Conservation (phyloP, 2,797 vertebrate species). For the Yasuhikotakia modesta region DNA sequence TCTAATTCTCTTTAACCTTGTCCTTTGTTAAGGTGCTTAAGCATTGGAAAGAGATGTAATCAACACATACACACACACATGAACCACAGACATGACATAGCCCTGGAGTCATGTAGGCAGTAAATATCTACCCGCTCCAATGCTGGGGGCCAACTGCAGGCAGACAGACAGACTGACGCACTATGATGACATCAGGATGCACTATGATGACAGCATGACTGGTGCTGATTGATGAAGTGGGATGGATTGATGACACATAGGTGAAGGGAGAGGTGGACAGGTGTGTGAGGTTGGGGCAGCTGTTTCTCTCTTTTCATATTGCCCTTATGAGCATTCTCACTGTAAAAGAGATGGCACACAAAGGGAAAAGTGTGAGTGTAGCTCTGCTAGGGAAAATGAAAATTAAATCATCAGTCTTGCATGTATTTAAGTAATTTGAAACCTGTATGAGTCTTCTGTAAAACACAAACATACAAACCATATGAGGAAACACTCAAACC, state of each 20-base stretch:
- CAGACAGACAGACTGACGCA: conserved; percentile 75
- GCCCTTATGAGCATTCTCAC: conserved; percentile 61
- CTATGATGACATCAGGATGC: conserved; percentile 59
- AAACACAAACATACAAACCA: too few relatives aligned
- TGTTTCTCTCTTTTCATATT: conserved; percentile 48
- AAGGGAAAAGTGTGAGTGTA: conserved; percentile 52
- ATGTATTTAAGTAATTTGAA: neutral
- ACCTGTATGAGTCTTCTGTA: neutral
- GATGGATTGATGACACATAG: conserved; percentile 76
- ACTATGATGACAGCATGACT: conserved; percentile 70
- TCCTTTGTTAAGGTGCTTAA: conserved; percentile 16
- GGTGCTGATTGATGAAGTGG: conserved; percentile 70
- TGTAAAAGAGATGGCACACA: conserved; percentile 65
- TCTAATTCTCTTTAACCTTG: conserved; percentile 22
- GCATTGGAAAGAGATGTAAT: conserved; percentile 32
- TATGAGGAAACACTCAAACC: too few relatives aligned
- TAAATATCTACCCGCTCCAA: conserved; percentile 70
- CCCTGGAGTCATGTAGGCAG: conserved; percentile 54
- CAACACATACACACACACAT: conserved; percentile 52
- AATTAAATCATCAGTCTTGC: neutral
- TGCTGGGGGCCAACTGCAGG: conserved; percentile 67
- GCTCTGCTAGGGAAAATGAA: conserved; percentile 12
- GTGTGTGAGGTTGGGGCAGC: conserved; percentile 65
- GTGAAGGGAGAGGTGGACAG: conserved; percentile 70
- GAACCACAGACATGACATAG: conserved; percentile 38